Evolutionary conservation across 1,140 invertebrate genomes (phyloP).

Genomic region (Nasonia vitripennis): DNA sequence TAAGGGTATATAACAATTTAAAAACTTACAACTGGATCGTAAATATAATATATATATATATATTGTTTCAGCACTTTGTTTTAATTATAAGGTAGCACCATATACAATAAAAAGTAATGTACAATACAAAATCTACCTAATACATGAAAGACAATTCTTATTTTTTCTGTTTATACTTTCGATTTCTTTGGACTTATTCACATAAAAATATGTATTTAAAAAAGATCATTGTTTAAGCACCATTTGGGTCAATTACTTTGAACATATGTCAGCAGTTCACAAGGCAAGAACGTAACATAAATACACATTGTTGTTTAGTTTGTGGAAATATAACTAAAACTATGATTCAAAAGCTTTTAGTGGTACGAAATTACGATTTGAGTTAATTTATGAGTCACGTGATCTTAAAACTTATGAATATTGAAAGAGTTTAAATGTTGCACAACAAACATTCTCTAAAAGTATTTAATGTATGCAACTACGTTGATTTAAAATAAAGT

Average conservation of each 20-base stretch:
- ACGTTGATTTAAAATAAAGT: neutral
- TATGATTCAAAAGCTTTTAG: too few species aligned
- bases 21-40: neutral
- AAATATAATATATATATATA: neutral
- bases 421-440: too few species aligned
- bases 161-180: conserved; percentile 24
- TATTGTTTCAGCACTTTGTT: neutral
- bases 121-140: neutral
- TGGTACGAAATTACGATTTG: too few species aligned
- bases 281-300: neutral
- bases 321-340: neutral
- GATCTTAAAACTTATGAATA: too few species aligned
- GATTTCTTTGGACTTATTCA: conserved; percentile 38
- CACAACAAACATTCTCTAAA: too few species aligned
- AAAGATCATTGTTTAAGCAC: conserved; percentile 25
- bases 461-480: neutral
- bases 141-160: neutral
- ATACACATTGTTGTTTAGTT: neutral
- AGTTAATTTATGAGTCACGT: too few species aligned
- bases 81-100: neutral
- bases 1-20: neutral
- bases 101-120: neutral
- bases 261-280: neutral
- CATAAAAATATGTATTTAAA: neutral
- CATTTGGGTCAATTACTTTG: neutral